Conservation (phyloP, 2,888 invertebrate species). For the Resseliella maxima region DNA sequence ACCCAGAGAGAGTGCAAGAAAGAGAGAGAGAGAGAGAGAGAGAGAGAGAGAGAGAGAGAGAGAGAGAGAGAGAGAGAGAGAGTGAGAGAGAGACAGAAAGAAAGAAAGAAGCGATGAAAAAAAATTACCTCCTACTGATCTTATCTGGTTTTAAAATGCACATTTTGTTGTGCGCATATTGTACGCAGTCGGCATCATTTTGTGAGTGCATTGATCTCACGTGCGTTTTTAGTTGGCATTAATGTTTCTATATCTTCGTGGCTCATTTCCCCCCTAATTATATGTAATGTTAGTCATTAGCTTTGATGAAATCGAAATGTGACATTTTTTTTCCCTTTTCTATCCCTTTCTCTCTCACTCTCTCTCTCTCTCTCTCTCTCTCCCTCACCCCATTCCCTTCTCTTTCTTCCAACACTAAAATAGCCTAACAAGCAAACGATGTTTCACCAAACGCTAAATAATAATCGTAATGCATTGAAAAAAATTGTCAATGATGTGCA, state of each 20-base stretch:
- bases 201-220: background rate
- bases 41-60: too few relatives aligned
- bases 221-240: background rate
- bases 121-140: slow-evolving; percentile 10
- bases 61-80: too few relatives aligned
- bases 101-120: background rate
- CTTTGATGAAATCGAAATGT: slow-evolving; percentile 18
- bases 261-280: background rate
- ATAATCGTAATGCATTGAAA: background rate
- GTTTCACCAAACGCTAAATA: background rate
- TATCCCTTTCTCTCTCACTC: background rate
- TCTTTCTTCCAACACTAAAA: too few relatives aligned
- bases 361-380: too few relatives aligned
- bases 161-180: background rate
- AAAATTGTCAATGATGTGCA: background rate
- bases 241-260: background rate
- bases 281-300: background rate
- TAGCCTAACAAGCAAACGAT: too few relatives aligned
- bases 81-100: too few relatives aligned
- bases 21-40: too few relatives aligned
- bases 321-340: background rate
- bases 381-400: too few relatives aligned
- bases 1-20: too few relatives aligned
- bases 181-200: background rate
- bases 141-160: background rate